phyloP scores from a whole-genome alignment of 2,888 invertebrate species.

The Parascotia fuliginaria region DNA sequence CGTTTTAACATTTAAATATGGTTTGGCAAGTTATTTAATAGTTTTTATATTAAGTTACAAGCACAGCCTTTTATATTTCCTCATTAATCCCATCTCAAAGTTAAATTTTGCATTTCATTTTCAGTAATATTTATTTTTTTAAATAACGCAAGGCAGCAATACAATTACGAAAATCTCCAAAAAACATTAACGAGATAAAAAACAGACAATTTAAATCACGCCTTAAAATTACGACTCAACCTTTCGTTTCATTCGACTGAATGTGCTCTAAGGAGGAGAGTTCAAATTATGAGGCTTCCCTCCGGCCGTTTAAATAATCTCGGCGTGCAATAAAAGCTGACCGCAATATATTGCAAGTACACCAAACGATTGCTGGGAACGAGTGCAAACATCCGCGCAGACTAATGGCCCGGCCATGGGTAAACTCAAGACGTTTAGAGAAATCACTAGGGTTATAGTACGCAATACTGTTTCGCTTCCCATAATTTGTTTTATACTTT shows the following conservation, averaged over 20 bases:
- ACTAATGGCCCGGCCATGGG: conserved; percentile 55
- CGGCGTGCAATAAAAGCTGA: conserved; percentile 65
- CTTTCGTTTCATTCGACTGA: conserved; percentile 51
- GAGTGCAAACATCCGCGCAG: conserved; percentile 57
- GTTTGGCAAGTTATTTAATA: conserved; percentile 5
- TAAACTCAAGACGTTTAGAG: conserved; percentile 31
- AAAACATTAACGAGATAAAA: conserved; percentile 15
- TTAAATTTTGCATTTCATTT: neutral
- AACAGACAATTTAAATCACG: conserved; percentile 43
- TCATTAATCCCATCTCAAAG: neutral
- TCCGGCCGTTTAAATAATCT: conserved; percentile 72
- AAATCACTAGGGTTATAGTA: conserved; percentile 2
- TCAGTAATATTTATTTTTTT: neutral
- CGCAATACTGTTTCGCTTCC: neutral
- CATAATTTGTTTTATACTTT: too few relatives aligned
- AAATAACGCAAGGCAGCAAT: neutral
- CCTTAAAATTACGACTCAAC: conserved; percentile 49
- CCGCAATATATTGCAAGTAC: conserved; percentile 67
- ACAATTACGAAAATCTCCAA: neutral
- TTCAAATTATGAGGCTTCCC: conserved; percentile 60
- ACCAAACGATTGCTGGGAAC: conserved; percentile 52
- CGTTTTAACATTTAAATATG: conserved; percentile 31
- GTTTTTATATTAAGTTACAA: conserved; percentile 7
- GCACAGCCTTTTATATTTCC: neutral
- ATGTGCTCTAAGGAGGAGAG: conserved; percentile 50